Base-by-base conservation (phyloP, 2,113 vertebrate genomes). In the Urocynchramus pylzowi region DNA sequence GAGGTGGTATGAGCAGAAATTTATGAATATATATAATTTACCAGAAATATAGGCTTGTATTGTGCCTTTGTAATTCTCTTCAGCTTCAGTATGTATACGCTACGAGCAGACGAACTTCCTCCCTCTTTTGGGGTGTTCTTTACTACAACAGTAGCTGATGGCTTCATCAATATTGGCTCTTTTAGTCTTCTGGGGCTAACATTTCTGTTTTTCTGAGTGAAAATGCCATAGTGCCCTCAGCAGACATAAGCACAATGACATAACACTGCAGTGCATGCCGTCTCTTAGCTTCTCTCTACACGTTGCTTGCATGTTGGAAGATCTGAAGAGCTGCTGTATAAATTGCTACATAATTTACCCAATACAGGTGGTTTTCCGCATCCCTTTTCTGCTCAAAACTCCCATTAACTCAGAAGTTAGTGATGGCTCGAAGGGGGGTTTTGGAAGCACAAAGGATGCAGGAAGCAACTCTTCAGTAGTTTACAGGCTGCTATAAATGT, bases 171-270 rank as follows among this genome's bases (percentile, higher is more conserved):
- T 84, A 74, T 50, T 61, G 86, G 87, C 85, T 82, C 47, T 77
- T 68, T 83, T 31, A 79, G 76, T 79, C 93, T 96, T 49, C 91
- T 96, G 94, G 88, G 70, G 63, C n/a, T 94, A 56, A 83, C 2
- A 6, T 39, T 59, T 84, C 61, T 33, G 52, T 82, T 86, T 89
- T 81, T 42, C 77, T 3, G 8, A 45, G 81, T 91, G 86, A 89
- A 80, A 89, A 93, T 87, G 80, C 89, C 67, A 47, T 95, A 71
- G 87, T 91, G 61, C 61, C 86, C 92, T 88, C 93, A 84, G 53
- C 85, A 91, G 74, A 89, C 85, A 91, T 90, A 96, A 95, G 83
- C 95, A 96, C 93, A 96, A 96, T 54, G 86, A 78, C 68, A 61
- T 64, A 61, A 44, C 86, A 54, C 73, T 89, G 82, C 91, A 95